Percentiles rank a stretch among this genome's conserved stretches.
These are phyloP conservation scores for Seira ritae DNA, from an alignment of 2,888 invertebrate species.

Conservation along the genomic window DNA sequence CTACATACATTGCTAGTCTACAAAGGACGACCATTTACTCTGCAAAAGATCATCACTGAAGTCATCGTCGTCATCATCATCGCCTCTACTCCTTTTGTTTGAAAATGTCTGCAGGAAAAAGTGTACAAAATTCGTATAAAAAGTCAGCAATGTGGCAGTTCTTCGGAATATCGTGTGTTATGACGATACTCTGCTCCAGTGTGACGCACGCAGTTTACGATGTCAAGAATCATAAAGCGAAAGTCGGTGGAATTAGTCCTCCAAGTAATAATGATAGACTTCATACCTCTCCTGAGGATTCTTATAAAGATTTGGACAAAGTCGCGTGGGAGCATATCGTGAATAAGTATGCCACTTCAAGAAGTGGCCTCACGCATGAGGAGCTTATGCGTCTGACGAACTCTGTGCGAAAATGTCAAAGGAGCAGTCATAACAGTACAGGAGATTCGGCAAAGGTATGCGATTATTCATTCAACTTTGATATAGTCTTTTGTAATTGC, in stretches of 20 bases:
- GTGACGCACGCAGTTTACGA: slow-evolving; percentile 36
- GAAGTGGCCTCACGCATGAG: slow-evolving; percentile 45
- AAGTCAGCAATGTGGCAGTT: no score
- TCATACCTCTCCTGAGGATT: background rate
- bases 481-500: background rate
- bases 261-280: background rate
- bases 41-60: no score
- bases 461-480: background rate
- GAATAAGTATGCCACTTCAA: slow-evolving; percentile 66
- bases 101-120: no score
- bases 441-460: background rate
- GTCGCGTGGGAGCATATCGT: slow-evolving; percentile 67
- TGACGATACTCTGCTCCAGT: slow-evolving; percentile 31
- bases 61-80: no score
- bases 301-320: slow-evolving; percentile 1
- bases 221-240: background rate
- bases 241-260: background rate
- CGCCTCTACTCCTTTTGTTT: no score
- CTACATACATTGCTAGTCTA: no score
- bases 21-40: no score
- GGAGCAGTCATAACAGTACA: slow-evolving; percentile 8
- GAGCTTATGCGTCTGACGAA: slow-evolving; percentile 52
- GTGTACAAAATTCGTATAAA: no score
- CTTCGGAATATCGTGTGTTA: no score
- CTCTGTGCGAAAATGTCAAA: slow-evolving; percentile 44